Evolutionary conservation across 2,888 invertebrate genomes (phyloP).

Genomic region (Oxyteleia sp.): DNA sequence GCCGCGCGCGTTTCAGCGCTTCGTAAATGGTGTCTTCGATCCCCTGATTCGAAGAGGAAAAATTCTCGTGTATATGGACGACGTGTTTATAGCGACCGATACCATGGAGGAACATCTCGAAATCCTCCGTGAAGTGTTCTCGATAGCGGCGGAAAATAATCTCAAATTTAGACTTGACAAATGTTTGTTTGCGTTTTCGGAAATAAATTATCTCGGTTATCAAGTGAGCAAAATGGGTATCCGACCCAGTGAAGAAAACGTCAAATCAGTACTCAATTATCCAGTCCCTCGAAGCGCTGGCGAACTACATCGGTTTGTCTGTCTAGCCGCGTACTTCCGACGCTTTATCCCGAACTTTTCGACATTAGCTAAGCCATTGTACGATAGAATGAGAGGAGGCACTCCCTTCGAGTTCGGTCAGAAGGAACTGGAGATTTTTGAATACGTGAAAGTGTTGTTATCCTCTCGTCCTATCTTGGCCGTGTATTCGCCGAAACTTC

Average conservation of each 20-base stretch:
- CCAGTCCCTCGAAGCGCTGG: constrained; percentile 10
- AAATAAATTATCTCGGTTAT: constrained; percentile 19
- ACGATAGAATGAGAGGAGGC: no score
- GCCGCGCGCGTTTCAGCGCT: background rate
- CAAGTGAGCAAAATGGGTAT: constrained; percentile 5
- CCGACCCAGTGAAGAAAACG: constrained; percentile 10
- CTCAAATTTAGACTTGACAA: constrained; percentile 11
- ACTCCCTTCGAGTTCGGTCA: no score
- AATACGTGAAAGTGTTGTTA: no score
- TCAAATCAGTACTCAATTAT: background rate
- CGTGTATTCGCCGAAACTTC: no score
- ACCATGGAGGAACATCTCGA: background rate
- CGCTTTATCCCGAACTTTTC: constrained; percentile 22
- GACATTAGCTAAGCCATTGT: constrained; percentile 12
- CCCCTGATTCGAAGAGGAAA: background rate
- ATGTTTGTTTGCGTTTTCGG: constrained; percentile 5
- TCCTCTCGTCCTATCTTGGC: no score
- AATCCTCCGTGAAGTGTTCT: background rate
- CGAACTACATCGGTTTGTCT: constrained; percentile 26
- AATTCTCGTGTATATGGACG: constrained; percentile 10
- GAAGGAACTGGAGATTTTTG: no score
- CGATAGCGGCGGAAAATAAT: background rate
- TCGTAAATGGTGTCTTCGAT: constrained; percentile 1
- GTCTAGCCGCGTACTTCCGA: constrained; percentile 21
- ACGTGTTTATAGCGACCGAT: background rate